phyloP scores from a whole-genome alignment of 2,888 invertebrate species.

The Nematopogon swammerdamellus region DNA sequence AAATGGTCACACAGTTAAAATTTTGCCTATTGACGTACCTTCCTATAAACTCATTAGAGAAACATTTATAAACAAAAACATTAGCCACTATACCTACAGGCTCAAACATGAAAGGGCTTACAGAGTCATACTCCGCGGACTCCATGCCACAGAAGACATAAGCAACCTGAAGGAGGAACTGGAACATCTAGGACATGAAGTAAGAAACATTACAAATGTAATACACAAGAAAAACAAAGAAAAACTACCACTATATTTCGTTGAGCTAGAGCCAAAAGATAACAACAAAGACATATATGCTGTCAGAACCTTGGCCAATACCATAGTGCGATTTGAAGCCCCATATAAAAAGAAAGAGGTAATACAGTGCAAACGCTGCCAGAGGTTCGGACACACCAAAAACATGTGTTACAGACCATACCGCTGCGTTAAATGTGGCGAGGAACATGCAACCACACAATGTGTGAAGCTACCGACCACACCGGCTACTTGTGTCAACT shows the following conservation, averaged over 20 bases:
- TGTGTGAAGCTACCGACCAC: slow-evolving; percentile 11
- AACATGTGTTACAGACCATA: slow-evolving; percentile 13
- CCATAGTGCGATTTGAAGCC: slow-evolving; percentile 11
- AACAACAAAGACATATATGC: background rate
- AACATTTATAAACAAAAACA: background rate
- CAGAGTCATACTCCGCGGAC: background rate
- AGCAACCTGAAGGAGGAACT: background rate
- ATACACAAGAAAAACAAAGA: background rate
- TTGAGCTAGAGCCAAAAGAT: background rate
- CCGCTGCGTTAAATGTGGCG: slow-evolving; percentile 14
- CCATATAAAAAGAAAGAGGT: slow-evolving; percentile 13
- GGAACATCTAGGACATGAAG: background rate
- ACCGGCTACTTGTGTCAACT: slow-evolving; percentile 12
- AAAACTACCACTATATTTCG: background rate
- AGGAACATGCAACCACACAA: slow-evolving; percentile 13
- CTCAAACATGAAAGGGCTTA: background rate
- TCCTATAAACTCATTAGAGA: background rate
- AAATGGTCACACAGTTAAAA: background rate
- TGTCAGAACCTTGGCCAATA: background rate
- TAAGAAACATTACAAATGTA: background rate
- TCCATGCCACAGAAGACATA: background rate
- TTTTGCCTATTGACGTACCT: background rate
- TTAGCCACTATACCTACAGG: background rate
- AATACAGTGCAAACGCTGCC: slow-evolving; percentile 13
- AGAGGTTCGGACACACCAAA: slow-evolving; percentile 14